Base-by-base conservation (phyloP, 2,888 invertebrate genomes). In the Cheilosia scutellata region DNA sequence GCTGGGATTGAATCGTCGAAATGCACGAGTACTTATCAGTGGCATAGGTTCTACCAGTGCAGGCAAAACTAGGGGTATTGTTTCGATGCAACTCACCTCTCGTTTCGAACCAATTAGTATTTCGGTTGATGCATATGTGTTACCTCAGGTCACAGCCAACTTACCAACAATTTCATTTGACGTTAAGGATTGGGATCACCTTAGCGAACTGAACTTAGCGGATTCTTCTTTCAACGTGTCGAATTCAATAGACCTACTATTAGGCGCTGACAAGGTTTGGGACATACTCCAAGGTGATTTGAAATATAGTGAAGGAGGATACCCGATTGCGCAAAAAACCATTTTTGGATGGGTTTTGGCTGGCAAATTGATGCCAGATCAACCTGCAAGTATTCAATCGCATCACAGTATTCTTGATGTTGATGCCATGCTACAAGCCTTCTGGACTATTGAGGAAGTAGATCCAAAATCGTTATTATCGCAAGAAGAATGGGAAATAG, bases 211-310 rank as follows among this genome's bases (percentile, higher is more conserved):
- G 11, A 31, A 68, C 9, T 49, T 87, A 42, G 86, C 78, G 25
- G 78, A 84, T 66, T 78, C 82, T 33, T 63, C 63, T 31, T 84
- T 82, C 49, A 75, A 75, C 58, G 51, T 60, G 11, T n/a, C 68
- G 49, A 68, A 60, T 37, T 51, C 58, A 11, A 66, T 87, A 60
- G 86, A 86, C n/a, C 33, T 82, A 25, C 66, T 87, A 2, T 25
- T 87, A 60, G 82, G 82, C 25, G 74, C 72, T 25, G 80, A 80
- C 62, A 72, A 74, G 55, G 20, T 58, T 20, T 83, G 70, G 70
- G 77, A 29, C 5, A 53, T 53, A 27, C 29, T 53, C 2, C 53
- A 53, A 29, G 53, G 27, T 7, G 20, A 20, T 20, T 20, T 20
- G 20, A 20, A 20, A 20, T 20, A 20, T 20, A 20, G 20, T 20